Conservation (phyloP, 2,888 invertebrate species). For the Diadegma fenestrale region DNA sequence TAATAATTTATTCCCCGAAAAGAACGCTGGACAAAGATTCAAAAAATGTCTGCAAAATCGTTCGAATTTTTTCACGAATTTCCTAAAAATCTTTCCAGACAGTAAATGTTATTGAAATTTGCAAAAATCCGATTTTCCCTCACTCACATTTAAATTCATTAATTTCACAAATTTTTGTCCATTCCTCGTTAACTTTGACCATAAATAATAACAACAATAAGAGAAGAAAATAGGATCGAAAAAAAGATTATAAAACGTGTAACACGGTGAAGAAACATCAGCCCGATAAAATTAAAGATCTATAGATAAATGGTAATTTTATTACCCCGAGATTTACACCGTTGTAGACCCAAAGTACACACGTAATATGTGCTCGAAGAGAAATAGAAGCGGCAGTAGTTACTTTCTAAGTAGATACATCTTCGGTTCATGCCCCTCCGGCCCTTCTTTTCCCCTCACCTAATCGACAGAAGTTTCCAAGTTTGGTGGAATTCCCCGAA, state of each 20-base stretch:
- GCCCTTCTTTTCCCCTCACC: neutral
- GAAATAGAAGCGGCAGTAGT: conserved; percentile 30
- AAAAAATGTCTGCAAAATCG: neutral
- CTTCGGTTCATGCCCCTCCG: conserved; percentile 20
- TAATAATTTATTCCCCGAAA: neutral
- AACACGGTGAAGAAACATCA: neutral
- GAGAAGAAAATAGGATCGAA: neutral
- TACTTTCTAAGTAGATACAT: conserved; percentile 65
- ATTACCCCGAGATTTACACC: neutral
- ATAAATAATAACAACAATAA: neutral
- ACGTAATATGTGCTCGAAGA: conserved; percentile 27
- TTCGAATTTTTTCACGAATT: neutral
- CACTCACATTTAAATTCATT: neutral
- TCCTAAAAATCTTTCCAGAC: neutral
- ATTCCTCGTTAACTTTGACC: neutral
- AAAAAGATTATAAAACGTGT: neutral
- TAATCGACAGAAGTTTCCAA: conserved; percentile 53
- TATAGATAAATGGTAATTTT: conserved; percentile 13
- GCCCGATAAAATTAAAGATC: neutral
- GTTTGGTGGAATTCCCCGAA: conserved; percentile 48
- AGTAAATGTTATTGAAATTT: too few species aligned
- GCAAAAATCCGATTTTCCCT: too few species aligned
- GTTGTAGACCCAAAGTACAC: conserved; percentile 23
- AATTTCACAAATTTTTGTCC: neutral
- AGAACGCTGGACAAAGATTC: neutral